These are phyloP conservation scores for Patiria miniata DNA, from an alignment of 35 echinoderm and acorn worm species.

Conservation along the genomic window DNA sequence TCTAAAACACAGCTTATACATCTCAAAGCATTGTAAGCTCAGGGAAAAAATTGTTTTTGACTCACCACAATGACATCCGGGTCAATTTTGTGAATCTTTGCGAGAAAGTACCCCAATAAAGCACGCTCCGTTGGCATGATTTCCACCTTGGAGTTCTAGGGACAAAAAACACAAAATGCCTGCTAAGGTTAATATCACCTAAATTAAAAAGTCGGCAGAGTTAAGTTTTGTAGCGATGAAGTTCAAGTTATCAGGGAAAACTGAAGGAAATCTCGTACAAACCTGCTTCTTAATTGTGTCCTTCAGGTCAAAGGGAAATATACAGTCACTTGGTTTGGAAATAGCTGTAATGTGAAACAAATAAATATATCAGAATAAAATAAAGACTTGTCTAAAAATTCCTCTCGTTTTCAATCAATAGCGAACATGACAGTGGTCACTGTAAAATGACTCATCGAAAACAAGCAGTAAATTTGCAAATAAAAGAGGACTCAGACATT, in stretches of 20 bases:
- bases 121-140: constrained; percentile 84
- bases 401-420: too few relatives aligned
- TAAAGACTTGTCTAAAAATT: too few relatives aligned
- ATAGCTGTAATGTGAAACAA: constrained; percentile 62
- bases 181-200: neutral
- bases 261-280: neutral
- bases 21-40: too few relatives aligned
- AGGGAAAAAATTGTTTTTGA: neutral
- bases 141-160: constrained; percentile 78
- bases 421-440: too few relatives aligned
- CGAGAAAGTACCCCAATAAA: constrained; percentile 83
- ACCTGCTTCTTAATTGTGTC: constrained; percentile 84
- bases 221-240: too few relatives aligned
- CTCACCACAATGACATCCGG: constrained; percentile 96
- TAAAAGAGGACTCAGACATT: too few relatives aligned
- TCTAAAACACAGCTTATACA: too few relatives aligned
- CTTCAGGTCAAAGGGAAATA: constrained; percentile 94
- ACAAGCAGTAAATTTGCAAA: too few relatives aligned
- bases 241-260: too few relatives aligned
- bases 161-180: neutral
- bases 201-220: neutral
- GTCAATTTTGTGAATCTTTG: constrained; percentile 89
- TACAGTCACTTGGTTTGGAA: constrained; percentile 83
- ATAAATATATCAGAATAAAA: neutral
- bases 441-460: too few relatives aligned